These are phyloP conservation scores for Chalcosyrphus nemorum DNA, from an alignment of 2,888 invertebrate genomes.

Conservation along the genomic window DNA sequence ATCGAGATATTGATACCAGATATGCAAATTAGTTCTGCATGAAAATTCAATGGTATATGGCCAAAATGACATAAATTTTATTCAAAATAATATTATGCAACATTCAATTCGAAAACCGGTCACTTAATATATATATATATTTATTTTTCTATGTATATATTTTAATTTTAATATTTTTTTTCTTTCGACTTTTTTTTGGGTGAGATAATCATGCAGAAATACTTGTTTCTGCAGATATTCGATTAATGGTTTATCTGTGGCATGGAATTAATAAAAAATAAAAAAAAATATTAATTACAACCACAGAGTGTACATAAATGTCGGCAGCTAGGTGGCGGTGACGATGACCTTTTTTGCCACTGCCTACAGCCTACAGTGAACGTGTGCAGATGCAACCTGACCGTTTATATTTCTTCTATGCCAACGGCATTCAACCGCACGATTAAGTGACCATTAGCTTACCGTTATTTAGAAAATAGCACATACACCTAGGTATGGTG, in stretches of 20 bases:
- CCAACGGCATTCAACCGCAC: constrained; percentile 48
- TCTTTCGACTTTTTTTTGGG: constrained; percentile 25
- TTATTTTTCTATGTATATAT: too few relatives aligned
- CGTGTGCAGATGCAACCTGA: constrained; percentile 49
- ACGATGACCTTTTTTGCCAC: constrained; percentile 68
- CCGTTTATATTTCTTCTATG: constrained; percentile 33
- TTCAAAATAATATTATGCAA: constrained; percentile 66
- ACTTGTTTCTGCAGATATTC: constrained; percentile 59
- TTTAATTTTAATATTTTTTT: constrained; percentile 23
- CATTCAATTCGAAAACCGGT: constrained; percentile 61
- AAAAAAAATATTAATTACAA: constrained; percentile 45
- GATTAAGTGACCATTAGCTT: constrained; percentile 67
- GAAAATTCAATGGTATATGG: constrained; percentile 47
- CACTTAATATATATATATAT: constrained; percentile 44
- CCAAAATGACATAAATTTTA: constrained; percentile 61
- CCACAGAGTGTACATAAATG: constrained; percentile 29
- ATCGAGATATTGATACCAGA: constrained; percentile 50
- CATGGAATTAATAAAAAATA: constrained; percentile 18
- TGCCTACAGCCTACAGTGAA: not conserved
- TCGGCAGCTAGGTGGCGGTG: constrained; percentile 20
- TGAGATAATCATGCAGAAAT: constrained; percentile 62
- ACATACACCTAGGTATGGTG: constrained; percentile 52
- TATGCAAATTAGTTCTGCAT: constrained; percentile 66
- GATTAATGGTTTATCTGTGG: constrained; percentile 47
- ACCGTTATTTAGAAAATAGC: constrained; percentile 71